Conservation (phyloP, 2,888 invertebrate genomes). For the Maniola hyperantus region DNA sequence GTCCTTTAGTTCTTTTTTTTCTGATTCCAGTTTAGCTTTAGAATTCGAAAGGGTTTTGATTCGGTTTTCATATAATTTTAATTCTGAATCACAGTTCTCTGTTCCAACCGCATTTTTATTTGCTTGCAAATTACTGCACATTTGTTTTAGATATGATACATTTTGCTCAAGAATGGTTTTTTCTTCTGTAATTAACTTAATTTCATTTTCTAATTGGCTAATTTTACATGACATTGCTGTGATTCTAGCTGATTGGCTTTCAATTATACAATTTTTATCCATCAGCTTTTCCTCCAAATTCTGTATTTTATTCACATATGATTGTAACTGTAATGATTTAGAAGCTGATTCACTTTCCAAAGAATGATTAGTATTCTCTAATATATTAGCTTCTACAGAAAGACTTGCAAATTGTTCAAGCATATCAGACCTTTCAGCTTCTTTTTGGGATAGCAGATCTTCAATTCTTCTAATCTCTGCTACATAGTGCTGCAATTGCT, state of each 20-base stretch:
- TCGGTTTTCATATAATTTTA: slow-evolving; percentile 74
- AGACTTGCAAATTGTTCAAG: slow-evolving; percentile 90
- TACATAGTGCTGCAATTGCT: slow-evolving; percentile 91
- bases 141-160: slow-evolving; percentile 68
- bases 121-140: slow-evolving; percentile 68
- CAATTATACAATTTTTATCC: slow-evolving; percentile 71
- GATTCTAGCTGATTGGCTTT: slow-evolving; percentile 64
- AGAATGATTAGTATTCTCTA: slow-evolving; percentile 91
- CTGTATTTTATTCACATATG: slow-evolving; percentile 74
- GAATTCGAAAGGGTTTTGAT: slow-evolving; percentile 75
- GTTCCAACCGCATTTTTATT: slow-evolving; percentile 55
- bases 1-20: slow-evolving; percentile 83
- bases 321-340: slow-evolving; percentile 82
- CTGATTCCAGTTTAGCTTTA: slow-evolving; percentile 85
- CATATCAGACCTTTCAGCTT: slow-evolving; percentile 90
- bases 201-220: slow-evolving; percentile 69
- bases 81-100: slow-evolving; percentile 64
- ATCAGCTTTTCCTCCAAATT: slow-evolving; percentile 85
- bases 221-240: slow-evolving; percentile 68
- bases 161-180: slow-evolving; percentile 72
- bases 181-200: slow-evolving; percentile 71
- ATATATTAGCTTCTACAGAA: slow-evolving; percentile 88
- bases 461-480: slow-evolving; percentile 91
- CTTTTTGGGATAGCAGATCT: slow-evolving; percentile 88
- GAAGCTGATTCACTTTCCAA: slow-evolving; percentile 90